phyloP scores from a whole-genome alignment of 2,797 vertebrate species.

The Coilia nasus region DNA sequence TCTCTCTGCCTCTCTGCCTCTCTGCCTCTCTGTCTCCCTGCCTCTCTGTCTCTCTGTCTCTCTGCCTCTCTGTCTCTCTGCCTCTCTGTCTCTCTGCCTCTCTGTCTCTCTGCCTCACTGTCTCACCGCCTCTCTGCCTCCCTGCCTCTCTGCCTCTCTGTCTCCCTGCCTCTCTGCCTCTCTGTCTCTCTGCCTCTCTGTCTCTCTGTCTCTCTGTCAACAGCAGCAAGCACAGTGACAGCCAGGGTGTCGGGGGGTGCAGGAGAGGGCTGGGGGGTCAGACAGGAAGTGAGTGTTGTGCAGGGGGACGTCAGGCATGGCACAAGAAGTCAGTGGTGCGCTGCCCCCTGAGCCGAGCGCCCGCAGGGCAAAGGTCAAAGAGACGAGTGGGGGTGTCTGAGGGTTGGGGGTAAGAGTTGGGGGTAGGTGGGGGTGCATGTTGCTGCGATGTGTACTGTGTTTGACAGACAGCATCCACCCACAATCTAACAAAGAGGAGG shows the following conservation, averaged over 20 bases:
- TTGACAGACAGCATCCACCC: no score
- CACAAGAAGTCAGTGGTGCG: background rate
- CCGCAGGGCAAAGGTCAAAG: conserved; percentile 13
- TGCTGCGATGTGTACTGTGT: no score
- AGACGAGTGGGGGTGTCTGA: background rate
- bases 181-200: no score
- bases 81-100: background rate
- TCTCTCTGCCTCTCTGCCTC: no score
- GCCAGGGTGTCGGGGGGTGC: background rate
- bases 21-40: background rate
- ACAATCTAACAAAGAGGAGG: no score
- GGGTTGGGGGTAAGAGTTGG: no score
- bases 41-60: background rate
- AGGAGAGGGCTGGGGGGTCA: background rate
- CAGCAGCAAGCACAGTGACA: background rate
- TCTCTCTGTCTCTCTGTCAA: background rate
- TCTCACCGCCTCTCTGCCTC: background rate
- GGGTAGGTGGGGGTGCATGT: no score
- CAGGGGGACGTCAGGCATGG: no score
- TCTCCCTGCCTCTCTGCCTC: background rate
- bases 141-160: background rate
- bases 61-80: background rate
- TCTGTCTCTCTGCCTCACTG: background rate
- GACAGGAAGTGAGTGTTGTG: no score
- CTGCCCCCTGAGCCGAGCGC: background rate